These are phyloP conservation scores for Xenentodon cancila DNA, from an alignment of 2,797 vertebrate species.

Conservation along the genomic window DNA sequence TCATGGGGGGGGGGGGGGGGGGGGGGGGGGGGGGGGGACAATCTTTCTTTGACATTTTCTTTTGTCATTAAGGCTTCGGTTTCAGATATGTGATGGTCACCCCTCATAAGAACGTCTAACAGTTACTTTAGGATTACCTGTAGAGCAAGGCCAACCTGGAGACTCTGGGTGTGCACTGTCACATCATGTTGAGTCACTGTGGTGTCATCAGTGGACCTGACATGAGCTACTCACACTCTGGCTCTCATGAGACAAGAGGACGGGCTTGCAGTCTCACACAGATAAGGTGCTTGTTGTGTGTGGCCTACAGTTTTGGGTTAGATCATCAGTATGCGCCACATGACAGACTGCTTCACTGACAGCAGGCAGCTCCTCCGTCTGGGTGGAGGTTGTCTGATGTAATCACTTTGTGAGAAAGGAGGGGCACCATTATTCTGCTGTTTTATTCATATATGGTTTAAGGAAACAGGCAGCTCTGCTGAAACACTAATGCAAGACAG, in stretches of 20 bases:
- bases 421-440: conserved; percentile 11
- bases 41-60: no score
- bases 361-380: conserved; percentile 53
- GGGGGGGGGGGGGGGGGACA: no score
- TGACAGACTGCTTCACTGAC: conserved; percentile 52
- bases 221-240: conserved; percentile 5
- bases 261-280: conserved; percentile 34
- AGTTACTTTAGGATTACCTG: conserved; percentile 19
- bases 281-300: conserved; percentile 47
- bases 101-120: conserved; percentile 15
- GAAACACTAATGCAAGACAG: conserved; percentile 43
- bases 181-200: conserved; percentile 10
- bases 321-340: conserved; percentile 72
- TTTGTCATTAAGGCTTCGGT: no score
- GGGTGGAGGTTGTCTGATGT: conserved; percentile 51
- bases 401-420: conserved; percentile 35
- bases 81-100: background rate
- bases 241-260: conserved; percentile 29
- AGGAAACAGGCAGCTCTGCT: conserved; percentile 20
- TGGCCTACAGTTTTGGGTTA: conserved; percentile 40
- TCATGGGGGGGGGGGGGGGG: no score
- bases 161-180: conserved; percentile 1
- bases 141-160: conserved; percentile 4
- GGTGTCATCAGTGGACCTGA: conserved; percentile 16
- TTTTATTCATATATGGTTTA: conserved; percentile 12